Percentiles rank a stretch among this genome's conserved stretches.
phyloP scores from a whole-genome alignment of 1,140 invertebrate species.

The Achatina immaculata region DNA sequence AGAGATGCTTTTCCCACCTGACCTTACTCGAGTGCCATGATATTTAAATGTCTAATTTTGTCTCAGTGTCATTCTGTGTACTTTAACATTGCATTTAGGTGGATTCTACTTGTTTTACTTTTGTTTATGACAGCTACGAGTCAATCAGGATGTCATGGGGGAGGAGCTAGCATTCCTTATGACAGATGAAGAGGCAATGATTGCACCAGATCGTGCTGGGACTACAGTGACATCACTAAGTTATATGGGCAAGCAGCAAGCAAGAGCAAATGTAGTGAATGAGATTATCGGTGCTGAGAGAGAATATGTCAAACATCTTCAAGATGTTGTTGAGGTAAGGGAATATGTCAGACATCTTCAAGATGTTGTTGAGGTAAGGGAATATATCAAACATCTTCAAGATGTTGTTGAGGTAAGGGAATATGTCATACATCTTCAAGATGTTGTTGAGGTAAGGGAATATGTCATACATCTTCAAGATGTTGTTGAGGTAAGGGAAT shows the following conservation, averaged over 20 bases:
- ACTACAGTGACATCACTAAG: constrained; percentile 40
- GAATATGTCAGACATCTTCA: constrained; percentile 82
- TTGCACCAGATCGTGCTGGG: background rate
- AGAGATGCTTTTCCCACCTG: too few relatives aligned
- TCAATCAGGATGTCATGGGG: constrained; percentile 63
- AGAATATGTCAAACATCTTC: constrained; percentile 85
- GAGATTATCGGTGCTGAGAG: constrained; percentile 85
- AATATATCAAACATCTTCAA: constrained; percentile 84
- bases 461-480: constrained; percentile 86
- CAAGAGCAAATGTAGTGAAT: constrained; percentile 82
- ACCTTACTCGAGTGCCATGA: too few relatives aligned
- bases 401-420: constrained; percentile 80
- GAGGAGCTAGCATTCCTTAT: constrained; percentile 51
- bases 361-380: constrained; percentile 84
- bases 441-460: constrained; percentile 85
- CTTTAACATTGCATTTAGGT: too few relatives aligned
- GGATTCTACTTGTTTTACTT: too few relatives aligned
- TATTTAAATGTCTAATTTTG: too few relatives aligned
- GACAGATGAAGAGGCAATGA: constrained; percentile 43
- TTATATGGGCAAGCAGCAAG: constrained; percentile 74
- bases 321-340: constrained; percentile 80
- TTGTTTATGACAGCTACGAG: constrained; percentile 58
- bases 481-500: constrained; percentile 79
- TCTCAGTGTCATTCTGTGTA: too few relatives aligned
- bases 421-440: constrained; percentile 84